A percentile compares a stretch with the other conserved stretches of the same genome.
Conservation (phyloP, 2,888 invertebrate genomes). For the Clepsis dumicolana region DNA sequence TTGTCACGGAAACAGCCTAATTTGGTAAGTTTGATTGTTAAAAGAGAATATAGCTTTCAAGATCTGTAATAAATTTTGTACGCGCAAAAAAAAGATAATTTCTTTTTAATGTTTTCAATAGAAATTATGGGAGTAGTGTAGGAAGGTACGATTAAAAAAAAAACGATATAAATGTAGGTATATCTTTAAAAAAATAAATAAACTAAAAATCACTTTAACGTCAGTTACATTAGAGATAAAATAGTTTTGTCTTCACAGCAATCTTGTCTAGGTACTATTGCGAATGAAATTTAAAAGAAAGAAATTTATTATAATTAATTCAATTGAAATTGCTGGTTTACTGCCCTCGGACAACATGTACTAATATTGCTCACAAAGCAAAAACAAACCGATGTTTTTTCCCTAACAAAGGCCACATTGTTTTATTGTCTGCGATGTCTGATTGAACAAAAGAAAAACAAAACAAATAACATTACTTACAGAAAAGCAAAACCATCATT, state of each 20-base stretch:
- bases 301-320: background rate
- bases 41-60: no score
- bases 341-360: background rate
- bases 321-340: background rate
- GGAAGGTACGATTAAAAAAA: no score
- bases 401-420: slow-evolving; percentile 10
- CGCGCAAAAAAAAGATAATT: no score
- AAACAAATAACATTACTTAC: slow-evolving; percentile 12
- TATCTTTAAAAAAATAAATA: no score
- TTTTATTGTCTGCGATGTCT: slow-evolving; percentile 7
- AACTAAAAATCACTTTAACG: no score
- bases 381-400: slow-evolving; percentile 15
- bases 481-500: slow-evolving; percentile 2
- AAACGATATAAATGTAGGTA: no score
- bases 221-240: no score
- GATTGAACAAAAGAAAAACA: slow-evolving; percentile 20
- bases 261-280: no score
- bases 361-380: background rate
- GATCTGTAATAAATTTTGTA: no score
- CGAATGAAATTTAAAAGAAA: background rate
- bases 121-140: no score
- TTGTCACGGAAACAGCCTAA: slow-evolving; percentile 88
- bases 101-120: no score
- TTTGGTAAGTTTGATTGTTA: slow-evolving; percentile 84
- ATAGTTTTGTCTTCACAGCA: no score